These are phyloP conservation scores for Embiotoca jacksoni DNA, from an alignment of 2,113 vertebrate species.

Conservation along the genomic window DNA sequence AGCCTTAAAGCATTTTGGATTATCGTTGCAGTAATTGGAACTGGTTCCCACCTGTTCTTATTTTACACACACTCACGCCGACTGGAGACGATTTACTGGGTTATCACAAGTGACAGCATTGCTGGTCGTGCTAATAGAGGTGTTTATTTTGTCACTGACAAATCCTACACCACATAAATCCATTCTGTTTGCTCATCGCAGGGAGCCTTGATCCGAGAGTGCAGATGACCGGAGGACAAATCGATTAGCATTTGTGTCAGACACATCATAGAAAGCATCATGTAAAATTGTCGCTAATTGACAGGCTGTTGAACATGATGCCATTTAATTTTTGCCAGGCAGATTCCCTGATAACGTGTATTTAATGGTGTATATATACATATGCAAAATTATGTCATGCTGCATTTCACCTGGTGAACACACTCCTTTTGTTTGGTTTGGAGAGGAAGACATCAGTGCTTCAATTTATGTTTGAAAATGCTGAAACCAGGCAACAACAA, in stretches of 20 bases:
- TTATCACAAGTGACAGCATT: conserved; percentile 49
- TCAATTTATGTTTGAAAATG: conserved; percentile 6
- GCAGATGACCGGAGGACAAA: conserved; percentile 46
- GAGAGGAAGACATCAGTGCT: background rate
- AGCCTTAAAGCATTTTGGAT: conserved; percentile 55
- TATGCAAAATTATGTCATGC: background rate
- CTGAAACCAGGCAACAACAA: background rate
- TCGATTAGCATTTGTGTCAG: conserved; percentile 40
- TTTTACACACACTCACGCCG: conserved; percentile 38
- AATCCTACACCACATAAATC: conserved; percentile 24
- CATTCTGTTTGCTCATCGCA: conserved; percentile 36
- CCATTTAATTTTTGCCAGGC: background rate
- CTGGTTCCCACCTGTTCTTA: conserved; percentile 65
- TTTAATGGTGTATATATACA: background rate
- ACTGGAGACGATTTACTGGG: conserved; percentile 18
- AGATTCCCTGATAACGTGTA: conserved; percentile 13
- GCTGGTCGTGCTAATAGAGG: conserved; percentile 43
- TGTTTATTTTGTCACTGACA: conserved; percentile 48
- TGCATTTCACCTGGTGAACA: background rate
- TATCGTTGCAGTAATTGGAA: conserved; percentile 59
- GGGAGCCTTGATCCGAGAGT: conserved; percentile 38
- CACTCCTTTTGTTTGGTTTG: background rate
- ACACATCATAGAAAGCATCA: conserved; percentile 18
- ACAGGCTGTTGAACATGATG: conserved; percentile 13
- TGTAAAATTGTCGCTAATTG: conserved; percentile 30